phyloP scores from a whole-genome alignment of 2,797 vertebrate species.

The Acanthurus lineatus region DNA sequence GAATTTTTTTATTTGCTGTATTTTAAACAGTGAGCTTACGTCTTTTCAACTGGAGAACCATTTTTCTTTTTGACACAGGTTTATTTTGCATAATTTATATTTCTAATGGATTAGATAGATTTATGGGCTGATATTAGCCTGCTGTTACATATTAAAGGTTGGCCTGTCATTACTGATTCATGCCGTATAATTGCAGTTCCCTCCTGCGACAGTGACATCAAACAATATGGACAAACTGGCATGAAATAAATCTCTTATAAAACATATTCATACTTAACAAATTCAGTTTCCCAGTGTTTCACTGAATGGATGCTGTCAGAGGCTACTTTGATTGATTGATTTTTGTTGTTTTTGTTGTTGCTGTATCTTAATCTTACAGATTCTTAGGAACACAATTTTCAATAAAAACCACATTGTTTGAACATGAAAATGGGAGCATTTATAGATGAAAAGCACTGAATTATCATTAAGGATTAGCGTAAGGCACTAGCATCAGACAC shows the following conservation, averaged over 20 bases:
- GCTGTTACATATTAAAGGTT: slow-evolving; percentile 11
- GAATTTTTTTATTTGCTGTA: neutral
- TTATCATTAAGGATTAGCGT: slow-evolving; percentile 6
- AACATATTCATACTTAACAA: neutral
- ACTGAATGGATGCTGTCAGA: neutral
- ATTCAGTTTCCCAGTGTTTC: neutral
- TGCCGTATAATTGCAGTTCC: slow-evolving; percentile 9
- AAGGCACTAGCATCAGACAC: neutral
- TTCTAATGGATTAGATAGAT: neutral
- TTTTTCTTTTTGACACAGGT: neutral
- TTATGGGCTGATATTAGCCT: neutral
- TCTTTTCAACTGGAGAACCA: neutral
- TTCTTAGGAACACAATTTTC: neutral
- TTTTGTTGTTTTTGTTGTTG: neutral
- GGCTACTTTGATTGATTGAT: neutral
- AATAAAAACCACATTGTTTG: neutral
- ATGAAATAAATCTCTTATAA: slow-evolving; percentile 2
- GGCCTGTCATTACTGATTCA: neutral
- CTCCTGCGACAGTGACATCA: slow-evolving; percentile 14
- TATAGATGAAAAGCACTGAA: neutral
- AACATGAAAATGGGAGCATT: neutral
- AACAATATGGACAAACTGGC: slow-evolving; percentile 18
- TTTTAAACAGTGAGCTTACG: neutral
- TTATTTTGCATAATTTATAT: neutral
- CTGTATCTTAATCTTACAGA: neutral